A percentile compares a stretch with the other conserved stretches of the same genome.
These are phyloP conservation scores for Sakesphorus luctuosus DNA, from an alignment of 2,113 vertebrate genomes.

Conservation along the genomic window DNA sequence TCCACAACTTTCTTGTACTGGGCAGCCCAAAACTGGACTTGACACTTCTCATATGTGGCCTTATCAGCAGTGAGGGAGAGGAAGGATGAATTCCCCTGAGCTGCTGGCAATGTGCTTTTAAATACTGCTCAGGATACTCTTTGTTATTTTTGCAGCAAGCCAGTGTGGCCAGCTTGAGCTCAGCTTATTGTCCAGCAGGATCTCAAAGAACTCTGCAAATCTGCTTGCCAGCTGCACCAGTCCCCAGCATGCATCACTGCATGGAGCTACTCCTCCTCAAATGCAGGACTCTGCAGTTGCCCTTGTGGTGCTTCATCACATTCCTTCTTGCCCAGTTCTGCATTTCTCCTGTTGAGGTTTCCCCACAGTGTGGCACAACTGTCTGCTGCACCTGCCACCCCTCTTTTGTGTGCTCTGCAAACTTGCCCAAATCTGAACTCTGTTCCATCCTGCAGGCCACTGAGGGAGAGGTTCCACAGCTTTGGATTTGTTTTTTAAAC, in stretches of 20 bases:
- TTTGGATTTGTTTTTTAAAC: background rate
- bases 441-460: background rate
- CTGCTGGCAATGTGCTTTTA: background rate
- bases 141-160: background rate
- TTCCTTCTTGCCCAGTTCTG: background rate
- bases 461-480: background rate
- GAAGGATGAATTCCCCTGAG: background rate
- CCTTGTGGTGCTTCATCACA: background rate
- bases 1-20: background rate
- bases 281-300: background rate
- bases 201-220: background rate
- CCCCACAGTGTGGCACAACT: background rate
- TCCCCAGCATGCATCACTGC: fast-evolving
- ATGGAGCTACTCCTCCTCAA: background rate
- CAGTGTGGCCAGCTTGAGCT: background rate
- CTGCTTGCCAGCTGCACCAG: background rate
- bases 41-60: background rate
- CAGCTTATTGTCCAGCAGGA: background rate
- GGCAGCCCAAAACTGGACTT: background rate
- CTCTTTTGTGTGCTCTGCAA: background rate
- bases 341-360: background rate
- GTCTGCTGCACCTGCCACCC: background rate
- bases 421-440: background rate
- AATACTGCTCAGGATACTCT: background rate
- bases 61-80: background rate